phyloP scores from a whole-genome alignment of 2,113 vertebrate species.

The Peromyscus maniculatus region DNA sequence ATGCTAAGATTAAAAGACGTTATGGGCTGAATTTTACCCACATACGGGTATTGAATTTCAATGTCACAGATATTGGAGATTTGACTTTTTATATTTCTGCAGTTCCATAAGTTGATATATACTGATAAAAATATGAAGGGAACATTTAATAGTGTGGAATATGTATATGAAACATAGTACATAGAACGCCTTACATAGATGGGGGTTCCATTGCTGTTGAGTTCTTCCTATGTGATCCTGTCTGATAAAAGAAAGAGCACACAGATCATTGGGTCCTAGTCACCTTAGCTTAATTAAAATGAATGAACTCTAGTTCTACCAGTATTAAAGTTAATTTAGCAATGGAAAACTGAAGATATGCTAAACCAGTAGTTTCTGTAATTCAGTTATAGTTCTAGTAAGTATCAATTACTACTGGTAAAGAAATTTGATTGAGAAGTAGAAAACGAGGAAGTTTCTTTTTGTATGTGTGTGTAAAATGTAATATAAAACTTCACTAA shows the following conservation, averaged over 20 bases:
- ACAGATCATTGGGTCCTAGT: neutral
- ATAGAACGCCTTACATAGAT: neutral
- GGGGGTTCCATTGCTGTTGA: neutral
- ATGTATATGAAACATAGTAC: neutral
- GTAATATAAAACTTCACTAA: neutral
- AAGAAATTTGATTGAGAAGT: neutral
- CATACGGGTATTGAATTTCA: neutral
- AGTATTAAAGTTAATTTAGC: neutral
- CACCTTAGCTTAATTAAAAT: neutral
- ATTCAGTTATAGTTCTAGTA: neutral
- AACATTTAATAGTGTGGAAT: neutral
- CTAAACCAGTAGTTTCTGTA: neutral
- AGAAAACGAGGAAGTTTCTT: neutral
- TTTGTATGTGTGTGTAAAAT: neutral
- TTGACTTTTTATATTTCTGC: neutral
- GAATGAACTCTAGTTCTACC: neutral
- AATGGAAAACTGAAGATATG: neutral
- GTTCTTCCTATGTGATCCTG: neutral
- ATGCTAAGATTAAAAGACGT: neutral
- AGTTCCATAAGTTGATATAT: neutral
- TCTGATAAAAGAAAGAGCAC: no score
- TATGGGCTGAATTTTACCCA: neutral
- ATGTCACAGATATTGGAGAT: neutral
- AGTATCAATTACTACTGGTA: neutral
- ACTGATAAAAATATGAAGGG: neutral